A percentile compares a stretch with the other conserved stretches of the same genome.
Conservation (phyloP, 2,113 vertebrate species). For the Melanostigma gelatinosum region DNA sequence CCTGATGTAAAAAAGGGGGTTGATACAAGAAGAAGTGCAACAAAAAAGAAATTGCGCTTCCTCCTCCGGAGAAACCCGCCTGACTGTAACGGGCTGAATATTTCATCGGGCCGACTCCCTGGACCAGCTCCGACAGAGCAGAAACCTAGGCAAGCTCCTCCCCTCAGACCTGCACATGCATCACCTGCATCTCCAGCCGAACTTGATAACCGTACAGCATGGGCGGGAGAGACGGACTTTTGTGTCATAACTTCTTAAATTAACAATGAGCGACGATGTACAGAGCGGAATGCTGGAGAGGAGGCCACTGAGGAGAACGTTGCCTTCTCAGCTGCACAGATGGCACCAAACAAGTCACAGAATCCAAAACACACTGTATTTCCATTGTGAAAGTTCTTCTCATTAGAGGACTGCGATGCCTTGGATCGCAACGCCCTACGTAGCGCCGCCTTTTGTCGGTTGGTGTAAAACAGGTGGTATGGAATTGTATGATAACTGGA, state of each 20-base stretch:
- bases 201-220: slow-evolving; percentile 66
- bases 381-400: background rate
- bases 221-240: slow-evolving; percentile 28
- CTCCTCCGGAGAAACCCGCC: slow-evolving; percentile 3
- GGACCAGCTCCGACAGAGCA: slow-evolving; percentile 30
- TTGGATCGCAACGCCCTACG: background rate
- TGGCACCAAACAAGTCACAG: slow-evolving; percentile 8
- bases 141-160: slow-evolving; percentile 43
- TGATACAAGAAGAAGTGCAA: slow-evolving; percentile 8
- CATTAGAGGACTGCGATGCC: background rate
- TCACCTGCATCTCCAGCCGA: slow-evolving; percentile 57
- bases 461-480: background rate
- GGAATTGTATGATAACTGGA: slow-evolving; percentile 5
- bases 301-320: slow-evolving; percentile 2
- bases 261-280: slow-evolving; percentile 65
- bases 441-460: slow-evolving; percentile 4
- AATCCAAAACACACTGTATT: background rate
- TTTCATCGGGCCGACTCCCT: slow-evolving; percentile 57
- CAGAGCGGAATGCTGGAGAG: slow-evolving; percentile 7
- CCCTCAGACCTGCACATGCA: slow-evolving; percentile 11
- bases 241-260: slow-evolving; percentile 68
- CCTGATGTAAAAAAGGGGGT: slow-evolving; percentile 1
- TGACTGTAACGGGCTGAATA: slow-evolving; percentile 61
- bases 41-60: background rate
- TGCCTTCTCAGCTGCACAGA: slow-evolving; percentile 35